Evolutionary conservation across 2,797 vertebrate genomes (phyloP), one percentile per base, ranked within the genome.

Genomic region (Furcifer pardalis): DNA sequence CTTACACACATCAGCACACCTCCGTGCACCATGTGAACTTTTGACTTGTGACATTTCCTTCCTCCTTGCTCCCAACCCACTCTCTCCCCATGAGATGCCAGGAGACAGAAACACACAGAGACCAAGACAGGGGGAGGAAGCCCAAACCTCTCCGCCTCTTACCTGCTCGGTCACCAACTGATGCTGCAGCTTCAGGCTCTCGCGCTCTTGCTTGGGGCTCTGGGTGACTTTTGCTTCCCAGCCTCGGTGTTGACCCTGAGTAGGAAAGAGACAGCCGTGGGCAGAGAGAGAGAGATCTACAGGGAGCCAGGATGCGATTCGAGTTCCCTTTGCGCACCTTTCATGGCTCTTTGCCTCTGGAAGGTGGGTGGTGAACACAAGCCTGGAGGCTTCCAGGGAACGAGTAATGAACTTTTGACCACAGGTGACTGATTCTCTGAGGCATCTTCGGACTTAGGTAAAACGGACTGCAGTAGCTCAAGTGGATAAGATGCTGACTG

Each of bases 131-230:
- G 60, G 32, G n/a, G 40, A 1, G 21, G 42, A 32, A 13, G 3
- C 30, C 21, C 21, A 25, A 9, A 42, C 40, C 2, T 3, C 30
- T 2, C 30, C 0, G 37, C 17, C 5, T 56, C 25, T 72, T 84
- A 97, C 97, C 96, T 97, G 96, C 89, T 97, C 96, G 21, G 95
- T 96, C 75, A 97, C 95, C 91, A 95, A 89, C 79, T 92, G 96
- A 84, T 95, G 96, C 88, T 97, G 96, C 66, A 91, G 88, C 63
- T 82, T 96, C 93, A 44, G 92, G 90, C 75, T 94, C 4, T 86
- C 93, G 60, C 79, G 52, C 63, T 90, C 84, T 46, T 7, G 74
- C 35, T 86, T 81, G 44, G 88, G 80, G n/a, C 71, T 91, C 85
- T 46, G 83, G 32, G 82, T 19, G 35, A 65, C 89, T 89, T 80